Percentiles rank a stretch among this genome's conserved stretches.
Evolutionary conservation across 2,113 vertebrate species (phyloP).

Genomic region (Erythrolamprus reginae): DNA sequence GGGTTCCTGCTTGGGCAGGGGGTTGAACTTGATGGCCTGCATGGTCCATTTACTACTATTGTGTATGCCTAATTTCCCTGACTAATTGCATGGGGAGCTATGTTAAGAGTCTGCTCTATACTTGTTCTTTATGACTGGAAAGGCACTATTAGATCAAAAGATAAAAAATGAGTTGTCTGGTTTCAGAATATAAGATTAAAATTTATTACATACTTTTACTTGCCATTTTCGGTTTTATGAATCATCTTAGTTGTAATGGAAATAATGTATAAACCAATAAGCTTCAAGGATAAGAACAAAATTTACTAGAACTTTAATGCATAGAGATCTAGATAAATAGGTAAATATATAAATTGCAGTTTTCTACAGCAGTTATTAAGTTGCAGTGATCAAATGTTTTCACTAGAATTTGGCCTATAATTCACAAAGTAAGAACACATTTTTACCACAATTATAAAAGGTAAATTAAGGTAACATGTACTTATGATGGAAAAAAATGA

Average conservation of each 20-base stretch:
- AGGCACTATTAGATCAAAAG: background rate
- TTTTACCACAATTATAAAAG: background rate
- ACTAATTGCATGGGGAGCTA: background rate
- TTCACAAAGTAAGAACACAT: background rate
- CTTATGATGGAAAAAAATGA: background rate
- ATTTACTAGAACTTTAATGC: background rate
- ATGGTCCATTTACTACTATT: background rate
- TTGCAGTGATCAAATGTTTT: background rate
- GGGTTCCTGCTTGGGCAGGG: too few species aligned
- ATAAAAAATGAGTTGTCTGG: background rate
- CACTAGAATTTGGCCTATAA: background rate
- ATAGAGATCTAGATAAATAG: background rate
- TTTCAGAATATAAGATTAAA: background rate
- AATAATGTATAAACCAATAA: background rate
- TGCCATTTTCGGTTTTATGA: background rate
- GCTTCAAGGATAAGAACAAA: background rate
- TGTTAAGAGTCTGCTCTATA: background rate
- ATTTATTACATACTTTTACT: background rate
- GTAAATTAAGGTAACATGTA: background rate
- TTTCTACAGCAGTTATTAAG: background rate
- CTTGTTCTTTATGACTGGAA: background rate
- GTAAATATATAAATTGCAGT: background rate
- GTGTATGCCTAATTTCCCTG: background rate
- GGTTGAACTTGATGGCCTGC: too few species aligned
- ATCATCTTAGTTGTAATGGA: background rate